Evolutionary conservation across 2,888 invertebrate species (phyloP), one percentile per base, ranked within the genome.

Genomic region (Eurytoma californica): DNA sequence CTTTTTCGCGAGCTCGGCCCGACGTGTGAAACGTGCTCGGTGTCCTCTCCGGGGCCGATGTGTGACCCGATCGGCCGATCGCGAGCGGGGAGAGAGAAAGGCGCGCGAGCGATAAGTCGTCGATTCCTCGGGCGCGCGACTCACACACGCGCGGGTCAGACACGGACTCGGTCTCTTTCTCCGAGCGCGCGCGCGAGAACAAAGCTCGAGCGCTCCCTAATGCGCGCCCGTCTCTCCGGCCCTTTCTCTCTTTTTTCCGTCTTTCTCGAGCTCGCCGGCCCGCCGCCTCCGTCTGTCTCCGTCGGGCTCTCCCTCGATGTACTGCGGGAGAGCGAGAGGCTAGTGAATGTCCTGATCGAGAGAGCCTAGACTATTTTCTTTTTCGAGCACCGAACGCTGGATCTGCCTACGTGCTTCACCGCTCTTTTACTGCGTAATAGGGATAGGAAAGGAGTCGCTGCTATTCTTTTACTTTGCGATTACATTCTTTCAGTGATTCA

Each of bases 1-100:
- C 90, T 88, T 89, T 89, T 86, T 88, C 39, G 39, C 39, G 7
- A 39, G 39, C 39, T 2, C 39, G 39, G 39, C 5, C n/a, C 18
- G 55, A 28, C 61, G 76, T 72, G 69, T 63, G 60, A 57, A 58
- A 51, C 24, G 55, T 53, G 53, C 16, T 13, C 20, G 12, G 68
- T 28, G 57, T 67, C 30, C 65, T 16, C 63, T 47, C 30, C 47
- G 47, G 58, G 72, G 53, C 53, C 30, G 72, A 73, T 78, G 78
- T 73, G 79, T 72, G 79, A 76, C 75, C 75, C 72, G 75, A 76
- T 79, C 70, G 74, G 16, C 30, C 51, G 55, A 53, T 24, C 9
- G 47, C 14, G 28, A 16, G 66, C 24, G n/a, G 72, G 49, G 70
- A 49, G 73, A 77, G 80, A 80, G 77, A 80, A 77, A 80, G 77